These are phyloP conservation scores for Leucophenga montana DNA, from an alignment of 2,888 invertebrate species.

Conservation along the genomic window DNA sequence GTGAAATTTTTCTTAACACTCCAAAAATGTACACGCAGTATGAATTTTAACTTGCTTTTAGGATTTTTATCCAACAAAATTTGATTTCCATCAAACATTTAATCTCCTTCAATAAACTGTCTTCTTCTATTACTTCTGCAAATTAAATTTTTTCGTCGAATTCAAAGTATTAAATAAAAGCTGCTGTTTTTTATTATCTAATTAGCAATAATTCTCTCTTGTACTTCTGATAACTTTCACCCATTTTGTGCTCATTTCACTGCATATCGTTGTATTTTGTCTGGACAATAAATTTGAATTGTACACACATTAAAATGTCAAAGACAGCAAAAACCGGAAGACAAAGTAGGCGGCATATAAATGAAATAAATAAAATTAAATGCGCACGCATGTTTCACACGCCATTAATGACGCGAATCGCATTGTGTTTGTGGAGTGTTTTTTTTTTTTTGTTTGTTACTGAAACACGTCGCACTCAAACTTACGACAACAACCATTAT, in stretches of 20 bases:
- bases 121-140: too few species aligned
- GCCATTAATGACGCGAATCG: slow-evolving; percentile 5
- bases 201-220: slow-evolving; percentile 16
- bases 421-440: too few species aligned
- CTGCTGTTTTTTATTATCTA: not conserved
- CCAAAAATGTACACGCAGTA: too few species aligned
- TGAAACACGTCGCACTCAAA: not conserved
- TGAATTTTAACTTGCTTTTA: too few species aligned
- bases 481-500: too few species aligned
- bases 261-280: not conserved
- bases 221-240: not conserved
- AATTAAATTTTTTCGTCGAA: too few species aligned
- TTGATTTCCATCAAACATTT: too few species aligned
- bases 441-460: too few species aligned
- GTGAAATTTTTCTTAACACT: too few species aligned
- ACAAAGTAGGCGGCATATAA: slow-evolving; percentile 23
- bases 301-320: slow-evolving; percentile 23
- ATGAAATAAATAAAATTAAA: slow-evolving; percentile 17
- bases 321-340: slow-evolving; percentile 33
- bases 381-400: slow-evolving; percentile 33
- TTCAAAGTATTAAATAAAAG: too few species aligned
- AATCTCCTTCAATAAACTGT: too few species aligned
- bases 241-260: not conserved
- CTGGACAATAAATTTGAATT: slow-evolving; percentile 12
- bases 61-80: too few species aligned